A percentile compares a stretch with the other conserved stretches of the same genome.
phyloP scores from a whole-genome alignment of 2,797 vertebrate genomes.

The Varecia variegata region DNA sequence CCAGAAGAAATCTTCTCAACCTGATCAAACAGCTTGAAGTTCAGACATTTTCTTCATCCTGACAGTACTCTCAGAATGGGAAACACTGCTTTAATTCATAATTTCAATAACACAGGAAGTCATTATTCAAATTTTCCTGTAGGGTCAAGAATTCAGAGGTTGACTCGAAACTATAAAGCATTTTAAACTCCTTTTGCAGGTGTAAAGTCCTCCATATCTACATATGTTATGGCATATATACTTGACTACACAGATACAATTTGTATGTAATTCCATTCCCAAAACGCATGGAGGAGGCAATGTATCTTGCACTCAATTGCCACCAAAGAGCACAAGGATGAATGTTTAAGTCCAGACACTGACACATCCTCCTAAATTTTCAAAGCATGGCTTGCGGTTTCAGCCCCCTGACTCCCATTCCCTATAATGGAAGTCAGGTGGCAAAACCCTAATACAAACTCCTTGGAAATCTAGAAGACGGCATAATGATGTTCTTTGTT shows the following conservation, averaged over 20 bases:
- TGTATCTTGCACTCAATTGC: conserved; percentile 48
- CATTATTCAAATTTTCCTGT: conserved; percentile 62
- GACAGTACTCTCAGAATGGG: not conserved
- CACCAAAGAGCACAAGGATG: conserved; percentile 54
- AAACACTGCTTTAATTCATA: conserved; percentile 55
- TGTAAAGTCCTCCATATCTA: conserved; percentile 15
- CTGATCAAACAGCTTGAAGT: not conserved
- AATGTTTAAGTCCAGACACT: conserved; percentile 65
- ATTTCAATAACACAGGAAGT: conserved; percentile 59
- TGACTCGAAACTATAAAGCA: conserved; percentile 58
- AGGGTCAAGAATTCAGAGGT: conserved; percentile 56
- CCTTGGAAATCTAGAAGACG: conserved; percentile 67
- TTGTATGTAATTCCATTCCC: conserved; percentile 49
- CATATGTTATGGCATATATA: not conserved
- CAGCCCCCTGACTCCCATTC: conserved; percentile 61
- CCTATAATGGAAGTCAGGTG: conserved; percentile 74
- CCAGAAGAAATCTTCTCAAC: conserved; percentile 31
- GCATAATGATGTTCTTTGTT: conserved; percentile 57
- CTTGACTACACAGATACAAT: conserved; percentile 40
- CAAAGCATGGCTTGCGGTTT: conserved; percentile 64
- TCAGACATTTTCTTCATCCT: conserved; percentile 41
- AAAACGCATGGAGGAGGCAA: not conserved
- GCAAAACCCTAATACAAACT: conserved; percentile 60
- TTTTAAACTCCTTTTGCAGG: conserved; percentile 45
- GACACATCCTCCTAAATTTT: conserved; percentile 59